Evolutionary conservation across 2,888 invertebrate genomes (phyloP), one percentile per base, ranked within the genome.

Genomic region (Shargacucullia verbasci): DNA sequence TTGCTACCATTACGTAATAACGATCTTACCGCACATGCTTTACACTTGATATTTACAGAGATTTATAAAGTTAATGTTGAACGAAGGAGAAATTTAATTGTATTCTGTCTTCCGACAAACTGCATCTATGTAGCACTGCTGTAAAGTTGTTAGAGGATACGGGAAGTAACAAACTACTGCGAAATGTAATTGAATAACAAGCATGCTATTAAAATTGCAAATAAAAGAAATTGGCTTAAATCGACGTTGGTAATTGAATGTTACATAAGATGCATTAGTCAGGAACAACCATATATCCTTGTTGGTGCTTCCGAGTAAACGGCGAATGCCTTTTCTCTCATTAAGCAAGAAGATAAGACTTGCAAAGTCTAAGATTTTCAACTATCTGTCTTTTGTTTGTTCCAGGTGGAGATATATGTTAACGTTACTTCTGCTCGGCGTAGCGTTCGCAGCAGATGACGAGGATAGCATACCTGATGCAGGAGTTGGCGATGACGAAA

Each of bases 401-500:
- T 89, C 0, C 81, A 93, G 93, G 79, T 92, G 91, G 91, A 80
- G 85, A 70, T 83, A 87, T 64, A 66, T 92, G 34, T 49, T 91
- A 58, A 88, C 87, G 61, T 63, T 90, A 61, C 64, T 91, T 64
- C 73, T 90, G 60, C 59, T 90, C 20, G 80, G 84, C 9, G 85
- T 81, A 29, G 79, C 84, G 12, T 82, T 86, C 7, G 88, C 88
- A 3, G 81, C 86, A 14, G 88, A 88, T 43, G 88, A 89, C 7
- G 89, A 88, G 4, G 90, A 89, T 57, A 84, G 79, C 54, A 84
- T 91, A 27, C 90, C 91, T 5, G 91, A 91, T 44, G 90, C 85
- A 3, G 91, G 84, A 3, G 87, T 91, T 2, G 89, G 85, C 4
- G 85, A 86, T 2, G 89, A 86, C 4, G 85, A 86, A 8, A 88